phyloP scores from a whole-genome alignment of 2,888 invertebrate species.

The Tholera decimalis region DNA sequence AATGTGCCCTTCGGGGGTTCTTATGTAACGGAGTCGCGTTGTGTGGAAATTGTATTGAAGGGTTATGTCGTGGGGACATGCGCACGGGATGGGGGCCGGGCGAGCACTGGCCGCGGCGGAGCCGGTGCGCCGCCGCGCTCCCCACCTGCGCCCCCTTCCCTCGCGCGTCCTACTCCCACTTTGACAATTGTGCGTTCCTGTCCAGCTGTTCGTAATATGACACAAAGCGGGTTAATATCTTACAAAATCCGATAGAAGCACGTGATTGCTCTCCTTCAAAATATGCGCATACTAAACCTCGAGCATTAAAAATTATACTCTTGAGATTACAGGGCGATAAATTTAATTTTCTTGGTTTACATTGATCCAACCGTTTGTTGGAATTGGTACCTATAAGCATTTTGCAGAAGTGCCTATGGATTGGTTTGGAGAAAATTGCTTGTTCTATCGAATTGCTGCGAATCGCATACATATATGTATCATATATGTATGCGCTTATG shows the following conservation, averaged over 20 bases:
- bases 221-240: conserved; percentile 53
- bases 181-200: conserved; percentile 73
- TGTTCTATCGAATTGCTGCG: conserved; percentile 2
- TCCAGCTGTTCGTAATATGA: conserved; percentile 70
- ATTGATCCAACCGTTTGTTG: conserved; percentile 12
- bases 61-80: conserved; percentile 82
- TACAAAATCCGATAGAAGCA: conserved; percentile 28
- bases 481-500: conserved; percentile 5
- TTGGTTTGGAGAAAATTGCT: conserved; percentile 20
- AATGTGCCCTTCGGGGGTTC: conserved; percentile 77
- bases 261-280: conserved; percentile 21
- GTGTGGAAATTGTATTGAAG: conserved; percentile 79
- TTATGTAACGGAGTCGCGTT: conserved; percentile 89
- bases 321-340: conserved; percentile 43
- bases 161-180: conserved; percentile 55
- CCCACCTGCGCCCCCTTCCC: conserved; percentile 58
- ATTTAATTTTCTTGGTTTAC: conserved; percentile 45
- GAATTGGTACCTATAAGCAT: conserved; percentile 34
- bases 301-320: conserved; percentile 42
- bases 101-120: conserved; percentile 83
- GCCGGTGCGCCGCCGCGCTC: conserved; percentile 68
- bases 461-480: conserved; percentile 6
- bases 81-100: conserved; percentile 86
- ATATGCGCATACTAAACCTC: conserved; percentile 16
- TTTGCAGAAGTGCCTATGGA: conserved; percentile 25